These are phyloP conservation scores for Drosophila eohydei DNA, from an alignment of 2,888 invertebrate genomes.

Conservation along the genomic window DNA sequence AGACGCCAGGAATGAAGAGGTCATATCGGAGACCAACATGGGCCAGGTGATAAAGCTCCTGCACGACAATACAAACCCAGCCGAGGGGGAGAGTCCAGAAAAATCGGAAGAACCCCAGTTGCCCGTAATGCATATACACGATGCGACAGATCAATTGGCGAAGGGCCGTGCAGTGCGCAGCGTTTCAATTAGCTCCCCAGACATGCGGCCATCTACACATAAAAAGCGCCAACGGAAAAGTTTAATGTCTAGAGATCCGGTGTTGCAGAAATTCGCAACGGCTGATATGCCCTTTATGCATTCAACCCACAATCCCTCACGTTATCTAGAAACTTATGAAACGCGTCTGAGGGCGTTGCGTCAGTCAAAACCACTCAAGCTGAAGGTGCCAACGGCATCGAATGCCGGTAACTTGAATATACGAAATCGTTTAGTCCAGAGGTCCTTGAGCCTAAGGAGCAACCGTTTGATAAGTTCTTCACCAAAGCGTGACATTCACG, in stretches of 20 bases:
- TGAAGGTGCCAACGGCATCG: neutral
- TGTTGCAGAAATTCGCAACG: neutral
- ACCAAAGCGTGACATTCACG: rapidly evolving
- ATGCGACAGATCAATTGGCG: neutral
- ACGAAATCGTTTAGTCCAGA: neutral
- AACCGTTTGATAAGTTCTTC: too few species aligned
- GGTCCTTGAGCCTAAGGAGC: neutral
- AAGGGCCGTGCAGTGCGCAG: neutral
- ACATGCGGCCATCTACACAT: neutral
- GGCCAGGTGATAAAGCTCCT: neutral
- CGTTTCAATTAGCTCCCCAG: neutral
- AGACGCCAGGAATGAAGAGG: neutral
- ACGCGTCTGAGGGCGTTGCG: neutral
- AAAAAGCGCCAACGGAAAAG: neutral
- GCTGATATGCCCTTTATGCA: neutral
- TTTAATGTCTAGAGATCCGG: too few species aligned
- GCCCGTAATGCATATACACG: neutral
- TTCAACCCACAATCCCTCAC: neutral
- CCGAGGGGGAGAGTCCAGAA: neutral
- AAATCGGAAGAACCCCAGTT: neutral
- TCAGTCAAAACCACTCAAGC: neutral
- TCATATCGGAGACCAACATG: neutral
- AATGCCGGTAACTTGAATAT: neutral
- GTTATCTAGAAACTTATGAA: slow-evolving; percentile 1
- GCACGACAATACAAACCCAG: neutral